Conservation (phyloP, 2,797 vertebrate genomes). For the Darevskia mixta region DNA sequence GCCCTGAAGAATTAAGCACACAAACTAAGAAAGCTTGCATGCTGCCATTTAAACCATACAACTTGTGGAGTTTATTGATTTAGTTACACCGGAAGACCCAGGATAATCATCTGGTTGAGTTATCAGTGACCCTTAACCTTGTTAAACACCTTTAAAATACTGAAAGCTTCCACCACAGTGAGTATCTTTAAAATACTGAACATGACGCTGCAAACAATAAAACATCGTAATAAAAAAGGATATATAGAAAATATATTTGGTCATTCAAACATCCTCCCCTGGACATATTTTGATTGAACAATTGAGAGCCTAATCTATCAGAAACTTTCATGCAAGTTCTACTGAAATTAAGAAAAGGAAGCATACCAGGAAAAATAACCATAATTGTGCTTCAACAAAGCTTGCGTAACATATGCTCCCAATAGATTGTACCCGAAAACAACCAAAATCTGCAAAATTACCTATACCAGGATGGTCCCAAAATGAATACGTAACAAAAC, state of each 20-base stretch:
- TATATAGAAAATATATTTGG: neutral
- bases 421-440: neutral
- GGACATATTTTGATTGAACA: neutral
- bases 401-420: no score
- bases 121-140: conserved; percentile 13
- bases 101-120: neutral
- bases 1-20: neutral
- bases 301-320: neutral
- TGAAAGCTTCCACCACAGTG: conserved; percentile 2
- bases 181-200: neutral
- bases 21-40: neutral
- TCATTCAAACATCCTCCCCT: neutral
- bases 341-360: neutral
- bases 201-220: conserved; percentile 12
- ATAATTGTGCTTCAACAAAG: neutral
- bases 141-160: conserved; percentile 24
- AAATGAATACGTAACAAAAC: neutral
- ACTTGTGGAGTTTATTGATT: neutral
- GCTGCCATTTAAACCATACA: conserved; percentile 17
- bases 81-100: conserved; percentile 31
- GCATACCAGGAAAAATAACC: neutral
- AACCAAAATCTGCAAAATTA: neutral
- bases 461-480: neutral
- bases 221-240: conserved; percentile 3
- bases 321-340: neutral